These are phyloP conservation scores for Danio tinwini DNA, from an alignment of 2,797 vertebrate species.

Conservation along the genomic window DNA sequence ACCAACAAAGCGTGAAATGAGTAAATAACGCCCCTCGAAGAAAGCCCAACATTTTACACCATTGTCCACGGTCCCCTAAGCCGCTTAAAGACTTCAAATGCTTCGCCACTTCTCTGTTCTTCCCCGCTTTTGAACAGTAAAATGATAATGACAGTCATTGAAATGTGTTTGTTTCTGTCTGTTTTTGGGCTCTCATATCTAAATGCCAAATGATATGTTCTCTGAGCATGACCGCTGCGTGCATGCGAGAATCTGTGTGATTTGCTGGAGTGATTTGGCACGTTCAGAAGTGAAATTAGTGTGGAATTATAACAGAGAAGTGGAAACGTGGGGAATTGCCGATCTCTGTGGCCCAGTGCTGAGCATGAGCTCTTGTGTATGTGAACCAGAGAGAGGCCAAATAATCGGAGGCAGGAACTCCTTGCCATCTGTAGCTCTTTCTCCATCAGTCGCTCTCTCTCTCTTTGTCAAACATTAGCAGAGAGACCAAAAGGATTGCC, in stretches of 20 bases:
- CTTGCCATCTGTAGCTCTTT: constrained; percentile 41
- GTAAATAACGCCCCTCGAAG: constrained; percentile 54
- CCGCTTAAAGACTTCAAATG: constrained; percentile 60
- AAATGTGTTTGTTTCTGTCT: constrained; percentile 51
- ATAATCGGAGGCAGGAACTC: constrained; percentile 35
- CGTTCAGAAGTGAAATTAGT: constrained; percentile 33
- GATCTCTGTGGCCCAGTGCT: not conserved
- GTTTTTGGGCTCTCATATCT: constrained; percentile 28
- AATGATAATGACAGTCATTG: constrained; percentile 60
- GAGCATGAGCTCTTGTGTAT: constrained; percentile 12
- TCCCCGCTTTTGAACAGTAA: constrained; percentile 48
- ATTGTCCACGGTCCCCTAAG: constrained; percentile 54
- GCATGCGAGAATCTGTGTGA: constrained; percentile 25
- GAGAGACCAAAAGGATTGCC: constrained; percentile 31
- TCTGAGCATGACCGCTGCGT: constrained; percentile 38
- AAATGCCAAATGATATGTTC: constrained; percentile 48
- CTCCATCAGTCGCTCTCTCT: constrained; percentile 19
- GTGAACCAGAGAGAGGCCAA: constrained; percentile 18
- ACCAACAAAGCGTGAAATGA: constrained; percentile 59
- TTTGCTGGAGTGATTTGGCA: constrained; percentile 44
- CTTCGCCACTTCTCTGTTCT: constrained; percentile 53
- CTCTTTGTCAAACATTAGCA: constrained; percentile 33
- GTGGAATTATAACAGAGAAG: constrained; percentile 27
- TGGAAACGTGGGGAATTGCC: constrained; percentile 11
- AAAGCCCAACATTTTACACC: constrained; percentile 53